phyloP scores from a whole-genome alignment of 1,140 invertebrate species.

The Nephotettix cincticeps region DNA sequence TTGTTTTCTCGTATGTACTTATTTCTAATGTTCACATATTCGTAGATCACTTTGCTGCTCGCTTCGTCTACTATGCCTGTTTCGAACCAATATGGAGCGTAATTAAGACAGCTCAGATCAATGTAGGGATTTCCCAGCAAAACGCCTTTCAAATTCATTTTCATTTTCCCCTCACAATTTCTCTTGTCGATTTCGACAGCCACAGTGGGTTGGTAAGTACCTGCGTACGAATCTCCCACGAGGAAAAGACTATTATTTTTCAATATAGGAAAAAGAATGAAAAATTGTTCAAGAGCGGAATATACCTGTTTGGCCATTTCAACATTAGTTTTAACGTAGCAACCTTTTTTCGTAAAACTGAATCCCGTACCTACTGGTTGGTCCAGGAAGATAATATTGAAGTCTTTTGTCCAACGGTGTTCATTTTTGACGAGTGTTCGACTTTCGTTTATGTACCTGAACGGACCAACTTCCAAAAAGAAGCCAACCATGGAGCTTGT shows the following conservation, averaged over 20 bases:
- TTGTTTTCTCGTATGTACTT: neutral
- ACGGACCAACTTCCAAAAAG: constrained; percentile 61
- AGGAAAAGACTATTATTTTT: constrained; percentile 69
- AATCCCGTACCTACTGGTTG: constrained; percentile 55
- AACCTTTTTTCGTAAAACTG: constrained; percentile 65
- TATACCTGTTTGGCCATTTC: constrained; percentile 45
- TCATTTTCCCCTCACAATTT: constrained; percentile 58
- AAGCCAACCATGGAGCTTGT: constrained; percentile 66
- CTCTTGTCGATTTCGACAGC: constrained; percentile 71
- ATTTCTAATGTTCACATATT: neutral
- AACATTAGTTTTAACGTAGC: constrained; percentile 65
- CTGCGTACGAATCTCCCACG: constrained; percentile 85
- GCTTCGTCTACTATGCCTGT: constrained; percentile 54
- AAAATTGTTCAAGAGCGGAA: constrained; percentile 58
- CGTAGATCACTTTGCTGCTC: neutral
- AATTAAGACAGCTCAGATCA: constrained; percentile 79
- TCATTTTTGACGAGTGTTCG: neutral
- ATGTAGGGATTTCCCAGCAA: constrained; percentile 84
- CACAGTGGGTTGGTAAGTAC: constrained; percentile 80
- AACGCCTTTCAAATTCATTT: constrained; percentile 65
- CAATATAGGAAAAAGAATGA: constrained; percentile 66
- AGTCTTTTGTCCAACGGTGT: constrained; percentile 26
- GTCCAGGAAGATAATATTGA: constrained; percentile 70
- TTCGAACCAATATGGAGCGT: constrained; percentile 79
- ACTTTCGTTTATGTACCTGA: neutral